Evolutionary conservation across 2,888 invertebrate genomes (phyloP), one percentile per base, ranked within the genome.

Genomic region (Cryptus armator): DNA sequence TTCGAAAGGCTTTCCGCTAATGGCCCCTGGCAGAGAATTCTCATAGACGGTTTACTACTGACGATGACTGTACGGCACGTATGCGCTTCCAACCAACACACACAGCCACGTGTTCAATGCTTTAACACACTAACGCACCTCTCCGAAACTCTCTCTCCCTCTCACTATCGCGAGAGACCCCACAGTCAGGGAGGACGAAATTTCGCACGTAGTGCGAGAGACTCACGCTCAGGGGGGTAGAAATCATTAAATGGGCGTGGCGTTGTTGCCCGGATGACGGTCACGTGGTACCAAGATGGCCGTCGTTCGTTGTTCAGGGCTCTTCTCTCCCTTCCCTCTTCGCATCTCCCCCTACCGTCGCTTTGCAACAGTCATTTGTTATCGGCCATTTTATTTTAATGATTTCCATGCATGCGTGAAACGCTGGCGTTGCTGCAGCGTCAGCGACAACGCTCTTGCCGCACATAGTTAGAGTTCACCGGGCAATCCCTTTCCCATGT

Each of bases 181-280:
- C 76, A 14, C 51, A 48, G 29, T 51, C 37, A 24, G 66, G 66
- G 76, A 80, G 82, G 82, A 81, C 87, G 90, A 91, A 91, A 91
- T 91, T 91, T 92, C 90, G 90, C 91, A 89, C 90, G 88, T 90
- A 90, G 85, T 81, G 81, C 78, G 59, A 86, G 87, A 88, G 78
- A 91, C 89, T 89, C 89, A 89, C 88, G 87, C 90, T 48, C 89
- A 91, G 91, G 91, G 93, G 93, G 93, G 93, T 93, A 93, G 93
- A 93, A 93, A 93, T 93, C 93, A 93, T 93, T 93, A 93, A 93
- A 93, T 89, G 93, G 93, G 93, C 93, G 93, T 93, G 93, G 93
- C 93, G 91, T 92, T 92, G 93, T 93, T 93, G 92, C 93, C 93
- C 93, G 93, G 93, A 93, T 93, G 93, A 93, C 93, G 93, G 93